A percentile compares a stretch with the other conserved stretches of the same genome.
Conservation (phyloP, 2,113 vertebrate genomes). For the Podiceps cristatus region DNA sequence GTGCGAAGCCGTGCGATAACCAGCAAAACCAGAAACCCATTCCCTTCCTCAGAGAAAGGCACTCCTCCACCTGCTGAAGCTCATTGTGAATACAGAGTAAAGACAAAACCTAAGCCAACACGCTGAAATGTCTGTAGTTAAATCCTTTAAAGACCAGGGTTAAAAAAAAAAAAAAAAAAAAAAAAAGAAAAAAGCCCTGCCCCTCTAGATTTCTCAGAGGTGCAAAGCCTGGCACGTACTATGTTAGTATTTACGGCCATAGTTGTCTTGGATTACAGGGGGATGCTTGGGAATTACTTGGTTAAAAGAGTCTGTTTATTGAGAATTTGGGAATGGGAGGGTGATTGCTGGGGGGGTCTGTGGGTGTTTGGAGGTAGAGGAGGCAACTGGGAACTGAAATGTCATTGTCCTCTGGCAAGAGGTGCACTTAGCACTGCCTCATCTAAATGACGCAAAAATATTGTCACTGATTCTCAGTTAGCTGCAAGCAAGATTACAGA, state of each 20-base stretch:
- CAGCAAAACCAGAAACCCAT: not conserved
- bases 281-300: not conserved
- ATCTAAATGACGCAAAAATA: not conserved
- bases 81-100: not conserved
- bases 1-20: not conserved
- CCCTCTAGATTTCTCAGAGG: not conserved
- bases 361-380: not conserved
- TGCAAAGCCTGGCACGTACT: not conserved
- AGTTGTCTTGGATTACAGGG: not conserved
- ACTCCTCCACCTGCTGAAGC: not conserved
- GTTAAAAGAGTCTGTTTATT: not conserved
- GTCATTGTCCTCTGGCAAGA: not conserved
- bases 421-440: not conserved
- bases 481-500: not conserved
- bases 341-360: not conserved
- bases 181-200: not conserved
- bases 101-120: not conserved
- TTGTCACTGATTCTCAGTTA: fast-evolving
- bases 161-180: fast-evolving
- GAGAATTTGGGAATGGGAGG: not conserved
- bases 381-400: not conserved
- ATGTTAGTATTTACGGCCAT: not conserved
- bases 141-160: not conserved
- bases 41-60: not conserved
- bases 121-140: not conserved